Evolutionary conservation across 2,797 vertebrate species (phyloP).

Genomic region (Rhinophrynus dorsalis): DNA sequence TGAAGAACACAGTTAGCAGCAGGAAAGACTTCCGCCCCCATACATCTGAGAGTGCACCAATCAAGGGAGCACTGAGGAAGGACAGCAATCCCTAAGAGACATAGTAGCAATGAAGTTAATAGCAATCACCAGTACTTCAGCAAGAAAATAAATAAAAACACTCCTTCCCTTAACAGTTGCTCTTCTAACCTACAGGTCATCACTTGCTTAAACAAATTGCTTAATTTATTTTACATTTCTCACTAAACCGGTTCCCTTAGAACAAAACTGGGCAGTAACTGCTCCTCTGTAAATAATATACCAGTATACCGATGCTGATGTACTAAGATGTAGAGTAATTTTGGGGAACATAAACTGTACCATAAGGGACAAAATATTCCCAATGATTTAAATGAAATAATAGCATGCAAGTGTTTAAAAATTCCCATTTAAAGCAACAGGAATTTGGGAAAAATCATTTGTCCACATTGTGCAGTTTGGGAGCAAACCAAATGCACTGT

Average conservation of each 20-base stretch:
- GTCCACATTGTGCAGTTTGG: too few relatives aligned
- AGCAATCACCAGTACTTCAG: neutral
- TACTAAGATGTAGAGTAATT: too few relatives aligned
- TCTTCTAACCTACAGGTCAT: neutral
- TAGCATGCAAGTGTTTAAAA: too few relatives aligned
- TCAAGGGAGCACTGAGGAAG: constrained; percentile 82
- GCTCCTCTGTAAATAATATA: neutral
- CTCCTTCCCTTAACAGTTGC: neutral
- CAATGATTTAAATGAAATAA: too few relatives aligned
- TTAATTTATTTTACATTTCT: too few relatives aligned
- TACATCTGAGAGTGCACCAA: constrained; percentile 84
- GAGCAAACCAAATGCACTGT: too few relatives aligned
- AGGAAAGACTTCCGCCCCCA: constrained; percentile 87
- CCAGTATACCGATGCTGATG: too few relatives aligned
- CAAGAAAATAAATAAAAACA: neutral
- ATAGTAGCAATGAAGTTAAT: constrained; percentile 17
- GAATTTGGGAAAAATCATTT: too few relatives aligned
- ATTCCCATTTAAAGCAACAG: too few relatives aligned
- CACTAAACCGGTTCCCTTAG: constrained; percentile 1
- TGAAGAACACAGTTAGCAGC: constrained; percentile 86
- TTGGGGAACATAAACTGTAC: too few relatives aligned
- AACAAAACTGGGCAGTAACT: neutral
- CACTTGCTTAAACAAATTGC: too few relatives aligned
- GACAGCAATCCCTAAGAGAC: constrained; percentile 76
- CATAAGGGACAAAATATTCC: too few relatives aligned